Percentiles rank a stretch among this genome's conserved stretches.
Evolutionary conservation across 2,113 vertebrate genomes (phyloP).

Genomic region (Cyprinodon tularosa): DNA sequence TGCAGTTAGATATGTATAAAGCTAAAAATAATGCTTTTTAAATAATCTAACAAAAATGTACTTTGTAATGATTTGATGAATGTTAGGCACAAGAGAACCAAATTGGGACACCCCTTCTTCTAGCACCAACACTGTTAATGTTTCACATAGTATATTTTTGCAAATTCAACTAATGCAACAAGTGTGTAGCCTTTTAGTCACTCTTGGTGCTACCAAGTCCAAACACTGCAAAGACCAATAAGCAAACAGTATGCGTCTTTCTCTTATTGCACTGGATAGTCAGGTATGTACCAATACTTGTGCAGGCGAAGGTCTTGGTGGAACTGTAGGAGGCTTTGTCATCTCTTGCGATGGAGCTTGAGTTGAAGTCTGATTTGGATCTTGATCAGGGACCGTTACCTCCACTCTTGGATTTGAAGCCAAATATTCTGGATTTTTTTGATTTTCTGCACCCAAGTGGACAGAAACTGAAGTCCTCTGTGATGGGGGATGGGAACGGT

Average conservation of each 20-base stretch:
- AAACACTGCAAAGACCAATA: not conserved
- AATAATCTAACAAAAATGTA: not conserved
- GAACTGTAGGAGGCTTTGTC: slow-evolving; percentile 48
- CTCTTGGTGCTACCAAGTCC: slow-evolving; percentile 20
- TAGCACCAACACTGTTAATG: not conserved
- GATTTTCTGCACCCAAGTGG: slow-evolving; percentile 80
- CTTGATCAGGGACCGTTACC: slow-evolving; percentile 57
- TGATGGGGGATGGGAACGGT: slow-evolving; percentile 52
- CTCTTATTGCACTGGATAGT: slow-evolving; percentile 5
- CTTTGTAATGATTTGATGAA: not conserved
- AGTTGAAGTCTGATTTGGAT: slow-evolving; percentile 34
- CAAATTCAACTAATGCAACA: not conserved
- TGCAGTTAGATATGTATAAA: too few relatives aligned
- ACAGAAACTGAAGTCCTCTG: slow-evolving; percentile 86
- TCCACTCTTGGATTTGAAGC: slow-evolving; percentile 73
- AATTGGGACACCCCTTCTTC: not conserved
- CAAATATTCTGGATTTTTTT: slow-evolving; percentile 57
- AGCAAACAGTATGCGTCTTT: slow-evolving; percentile 3
- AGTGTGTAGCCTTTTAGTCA: slow-evolving; percentile 27
- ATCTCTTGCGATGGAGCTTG: slow-evolving; percentile 35
- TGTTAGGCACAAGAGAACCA: not conserved
- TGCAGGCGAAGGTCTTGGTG: slow-evolving; percentile 74
- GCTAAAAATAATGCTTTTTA: too few relatives aligned
- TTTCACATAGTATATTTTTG: not conserved
- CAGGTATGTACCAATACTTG: slow-evolving; percentile 74